phyloP scores from a whole-genome alignment of 1,140 invertebrate genomes.

The Laupala kohalensis region DNA sequence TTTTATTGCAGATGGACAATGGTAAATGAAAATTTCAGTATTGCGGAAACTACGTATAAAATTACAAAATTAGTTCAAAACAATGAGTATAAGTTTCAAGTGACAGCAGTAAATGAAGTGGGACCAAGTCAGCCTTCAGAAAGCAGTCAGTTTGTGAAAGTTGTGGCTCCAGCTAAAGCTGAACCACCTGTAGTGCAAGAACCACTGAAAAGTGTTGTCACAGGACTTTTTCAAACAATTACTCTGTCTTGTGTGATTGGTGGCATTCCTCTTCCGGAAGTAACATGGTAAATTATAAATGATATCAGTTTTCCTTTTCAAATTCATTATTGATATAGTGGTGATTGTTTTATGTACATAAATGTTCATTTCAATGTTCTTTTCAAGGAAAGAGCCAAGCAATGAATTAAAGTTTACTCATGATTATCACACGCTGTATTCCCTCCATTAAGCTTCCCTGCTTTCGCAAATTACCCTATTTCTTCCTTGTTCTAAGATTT shows the following conservation, averaged over 20 bases:
- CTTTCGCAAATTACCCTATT: too few species aligned
- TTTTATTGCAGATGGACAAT: constrained; percentile 45
- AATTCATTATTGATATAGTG: background rate
- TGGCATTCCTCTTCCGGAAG: constrained; percentile 70
- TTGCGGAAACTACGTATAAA: constrained; percentile 47
- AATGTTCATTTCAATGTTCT: too few species aligned
- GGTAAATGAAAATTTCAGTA: constrained; percentile 37
- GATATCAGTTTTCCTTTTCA: background rate
- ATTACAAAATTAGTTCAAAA: constrained; percentile 52
- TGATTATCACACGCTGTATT: too few species aligned
- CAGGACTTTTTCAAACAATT: constrained; percentile 40
- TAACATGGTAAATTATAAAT: constrained; percentile 51
- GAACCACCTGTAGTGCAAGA: constrained; percentile 48
- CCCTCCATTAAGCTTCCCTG: too few species aligned
- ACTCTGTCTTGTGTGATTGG: constrained; percentile 61
- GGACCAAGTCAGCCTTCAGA: constrained; percentile 47
- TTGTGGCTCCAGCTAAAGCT: constrained; percentile 33
- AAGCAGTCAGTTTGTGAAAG: constrained; percentile 37
- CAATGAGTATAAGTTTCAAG: constrained; percentile 58
- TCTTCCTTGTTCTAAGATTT: too few species aligned
- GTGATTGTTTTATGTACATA: background rate
- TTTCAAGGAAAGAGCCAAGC: too few species aligned
- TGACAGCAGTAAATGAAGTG: constrained; percentile 61
- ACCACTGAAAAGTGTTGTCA: constrained; percentile 41
- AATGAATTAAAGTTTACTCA: too few species aligned